phyloP scores from a whole-genome alignment of 2,888 invertebrate species.

The Noctua pronuba region DNA sequence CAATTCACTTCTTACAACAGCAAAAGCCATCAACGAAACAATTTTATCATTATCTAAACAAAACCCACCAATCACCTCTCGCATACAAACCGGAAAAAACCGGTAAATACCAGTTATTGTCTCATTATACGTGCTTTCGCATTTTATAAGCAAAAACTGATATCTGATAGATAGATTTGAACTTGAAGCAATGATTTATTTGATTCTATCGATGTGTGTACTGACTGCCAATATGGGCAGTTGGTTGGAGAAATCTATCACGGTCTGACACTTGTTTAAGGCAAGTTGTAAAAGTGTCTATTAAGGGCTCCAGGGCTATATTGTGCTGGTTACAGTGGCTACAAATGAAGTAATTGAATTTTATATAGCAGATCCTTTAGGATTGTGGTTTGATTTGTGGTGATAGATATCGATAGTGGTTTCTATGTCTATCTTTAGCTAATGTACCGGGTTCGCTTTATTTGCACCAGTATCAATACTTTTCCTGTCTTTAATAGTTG shows the following conservation, averaged over 20 bases:
- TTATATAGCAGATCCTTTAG: constrained; percentile 54
- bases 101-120: constrained; percentile 61
- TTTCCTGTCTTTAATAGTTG: not conserved
- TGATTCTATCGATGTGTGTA: constrained; percentile 52
- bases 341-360: constrained; percentile 64
- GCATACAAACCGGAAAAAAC: constrained; percentile 57
- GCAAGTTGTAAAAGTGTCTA: constrained; percentile 61
- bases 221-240: constrained; percentile 54
- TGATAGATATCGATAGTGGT: constrained; percentile 19
- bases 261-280: constrained; percentile 51
- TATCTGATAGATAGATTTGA: constrained; percentile 68
- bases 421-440: constrained; percentile 8
- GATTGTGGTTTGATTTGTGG: constrained; percentile 53
- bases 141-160: constrained; percentile 67
- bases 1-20: constrained; percentile 51
- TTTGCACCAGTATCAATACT: not conserved
- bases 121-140: constrained; percentile 67
- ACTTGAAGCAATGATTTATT: constrained; percentile 68
- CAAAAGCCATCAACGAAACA: constrained; percentile 40
- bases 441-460: not conserved
- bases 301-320: constrained; percentile 46
- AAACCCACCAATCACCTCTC: constrained; percentile 52
- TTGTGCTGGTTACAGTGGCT: constrained; percentile 47
- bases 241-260: constrained; percentile 56
- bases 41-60: constrained; percentile 61